Evolutionary conservation across 2,888 invertebrate species (phyloP), one percentile per base, ranked within the genome.

Genomic region (Trissolcus brochymenae): DNA sequence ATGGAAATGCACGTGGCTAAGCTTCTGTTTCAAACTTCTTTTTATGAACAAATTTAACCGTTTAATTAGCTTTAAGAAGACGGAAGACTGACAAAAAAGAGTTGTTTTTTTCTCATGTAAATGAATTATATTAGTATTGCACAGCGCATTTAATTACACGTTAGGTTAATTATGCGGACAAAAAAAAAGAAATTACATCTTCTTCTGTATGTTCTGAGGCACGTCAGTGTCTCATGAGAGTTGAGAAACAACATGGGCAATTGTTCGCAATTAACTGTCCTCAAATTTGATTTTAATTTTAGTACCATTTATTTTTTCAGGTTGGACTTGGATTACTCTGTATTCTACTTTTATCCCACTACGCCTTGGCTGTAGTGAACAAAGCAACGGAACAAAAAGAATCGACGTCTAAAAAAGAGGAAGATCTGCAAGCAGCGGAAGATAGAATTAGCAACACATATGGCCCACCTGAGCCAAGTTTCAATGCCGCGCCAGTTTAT

Each of bases 401-500:
- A 29, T 11, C 35, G 9, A 55, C 79, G 11, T 2, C 74, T n/a
- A 68, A 55, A 35, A 82, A 83, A 35, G 82, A 84, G 25, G 82
- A 82, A 9, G 84, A 82, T 19, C 83, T 81, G 19, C 76, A 80
- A 11, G 81, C 80, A 6, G 87, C 86, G 4, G 84, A 86, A 57
- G 87, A 89, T 21, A 86, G 88, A 80, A 85, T 88, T 80, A 87
- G 87, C 17, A 86, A 84, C 54, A 72, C 79, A 11, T 88, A 87
- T 66, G 90, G 90, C 50, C 88, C 90, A 40, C 89, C 85, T 2
- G 56, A 67, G 11, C 57, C 83, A 51, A 64, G 56, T 59, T 41
- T 83, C 67, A 84, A 83, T n/a, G 86, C 90, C 13, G 87, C 88
- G 9, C 90, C 89, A 7, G 83, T 87, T 16, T 90, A 90, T 78